phyloP scores from a whole-genome alignment of 2,888 invertebrate genomes.

The Dryadula phaetusa region DNA sequence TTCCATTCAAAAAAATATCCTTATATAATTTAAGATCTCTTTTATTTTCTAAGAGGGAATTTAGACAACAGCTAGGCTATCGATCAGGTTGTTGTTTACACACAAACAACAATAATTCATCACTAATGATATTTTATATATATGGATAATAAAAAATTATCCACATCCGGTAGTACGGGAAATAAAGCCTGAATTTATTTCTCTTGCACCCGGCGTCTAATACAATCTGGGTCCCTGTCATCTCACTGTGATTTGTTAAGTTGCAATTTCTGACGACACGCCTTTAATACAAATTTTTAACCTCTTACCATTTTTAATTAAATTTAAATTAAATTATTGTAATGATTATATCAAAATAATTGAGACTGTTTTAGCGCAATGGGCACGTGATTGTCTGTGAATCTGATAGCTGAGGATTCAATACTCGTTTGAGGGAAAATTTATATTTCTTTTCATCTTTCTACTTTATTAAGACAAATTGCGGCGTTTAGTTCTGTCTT shows the following conservation, averaged over 20 bases:
- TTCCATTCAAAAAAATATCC: no score
- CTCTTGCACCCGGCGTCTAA: slow-evolving; percentile 30
- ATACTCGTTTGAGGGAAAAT: no score
- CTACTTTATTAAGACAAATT: no score
- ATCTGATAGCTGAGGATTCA: no score
- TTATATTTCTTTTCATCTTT: no score
- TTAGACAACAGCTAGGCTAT: no score
- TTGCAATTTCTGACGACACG: slow-evolving; percentile 30
- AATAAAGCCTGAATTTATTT: slow-evolving; percentile 32
- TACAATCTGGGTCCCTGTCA: slow-evolving; percentile 30
- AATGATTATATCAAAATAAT: not conserved
- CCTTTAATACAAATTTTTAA: slow-evolving; percentile 8
- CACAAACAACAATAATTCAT: no score
- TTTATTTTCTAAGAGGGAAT: no score
- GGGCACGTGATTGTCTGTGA: not conserved
- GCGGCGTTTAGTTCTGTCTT: no score
- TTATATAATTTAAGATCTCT: no score
- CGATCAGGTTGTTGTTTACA: no score
- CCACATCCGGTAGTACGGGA: slow-evolving; percentile 22
- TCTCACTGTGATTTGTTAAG: slow-evolving; percentile 32
- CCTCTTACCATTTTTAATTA: not conserved
- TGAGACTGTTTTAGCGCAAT: not conserved
- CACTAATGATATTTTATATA: no score
- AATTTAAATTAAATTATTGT: slow-evolving; percentile 20
- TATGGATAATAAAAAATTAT: not conserved